phyloP scores from a whole-genome alignment of 2,113 vertebrate species.

The Pygoscelis antarcticus region DNA sequence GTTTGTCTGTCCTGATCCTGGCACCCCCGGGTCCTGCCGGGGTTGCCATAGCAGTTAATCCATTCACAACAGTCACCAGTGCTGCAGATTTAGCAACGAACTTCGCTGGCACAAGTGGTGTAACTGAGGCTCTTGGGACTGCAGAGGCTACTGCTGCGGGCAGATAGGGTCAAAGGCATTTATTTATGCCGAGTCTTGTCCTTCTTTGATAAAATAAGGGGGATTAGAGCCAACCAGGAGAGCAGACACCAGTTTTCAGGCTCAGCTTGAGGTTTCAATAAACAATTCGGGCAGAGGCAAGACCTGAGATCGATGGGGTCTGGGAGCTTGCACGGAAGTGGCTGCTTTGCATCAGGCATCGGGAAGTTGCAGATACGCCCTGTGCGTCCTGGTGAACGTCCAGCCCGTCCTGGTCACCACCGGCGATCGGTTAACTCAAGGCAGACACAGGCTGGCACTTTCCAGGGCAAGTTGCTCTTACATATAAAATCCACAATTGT shows the following conservation, averaged over 20 bases:
- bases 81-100: neutral
- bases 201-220: neutral
- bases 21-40: neutral
- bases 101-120: neutral
- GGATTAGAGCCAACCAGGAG: neutral
- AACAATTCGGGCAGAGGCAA: neutral
- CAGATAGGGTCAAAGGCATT: neutral
- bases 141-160: neutral
- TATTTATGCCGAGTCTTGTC: neutral
- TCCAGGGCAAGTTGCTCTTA: neutral
- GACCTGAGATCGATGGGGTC: fast-evolving
- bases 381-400: neutral
- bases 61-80: neutral
- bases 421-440: fast-evolving
- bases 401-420: neutral
- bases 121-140: neutral
- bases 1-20: neutral
- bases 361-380: neutral
- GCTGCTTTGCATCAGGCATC: neutral
- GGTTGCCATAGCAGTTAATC: slow-evolving; percentile 14
- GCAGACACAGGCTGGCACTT: neutral
- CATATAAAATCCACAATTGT: fast-evolving
- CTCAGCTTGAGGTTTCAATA: neutral
- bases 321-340: neutral
- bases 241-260: neutral